Base-by-base conservation (phyloP, 1,140 invertebrate genomes). In the Mactra quadrangularis region DNA sequence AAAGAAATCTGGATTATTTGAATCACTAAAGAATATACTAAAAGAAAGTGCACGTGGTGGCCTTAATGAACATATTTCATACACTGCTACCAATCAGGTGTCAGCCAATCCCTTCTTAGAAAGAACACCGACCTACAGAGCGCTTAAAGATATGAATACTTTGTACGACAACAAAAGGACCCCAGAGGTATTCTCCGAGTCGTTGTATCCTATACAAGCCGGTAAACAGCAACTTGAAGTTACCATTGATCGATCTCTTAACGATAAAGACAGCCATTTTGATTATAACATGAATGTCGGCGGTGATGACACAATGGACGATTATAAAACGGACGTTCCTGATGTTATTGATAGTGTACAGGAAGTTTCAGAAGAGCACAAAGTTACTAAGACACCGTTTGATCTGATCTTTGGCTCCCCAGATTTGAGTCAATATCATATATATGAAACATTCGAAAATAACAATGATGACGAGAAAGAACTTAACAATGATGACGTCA, bases 191-290 rank as follows among this genome's bases (percentile, higher is more conserved):
- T 68, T 68, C 22, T 50, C 64, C 22, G 64, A 68, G 22, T 47
- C 3, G 2, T 41, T 52, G 11, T 52, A 68, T 33, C 64, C 64
- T 29, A 47, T 68, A 6, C 64, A 68, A 25, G 35, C 41, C 19
- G 64, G 64, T 31, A 68, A 68, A 33, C 64, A 68, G 31, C 35
- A 52, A 41, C 17, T 50, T 47, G 64, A 68, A 25, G 64, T 25
- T 13, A 52, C 64, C 4, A 11, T 68, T 1, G 64, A 68, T 33
- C 1, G 33, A 29, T 47, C 64, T 29, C 25, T 68, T 6, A 25
- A 68, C 29, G 27, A 29, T 15, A 33, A 68, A 27, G 22, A 47
- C 1, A 22, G 47, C 2, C 3, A 29, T 41, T 68, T 31, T 29
- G 64, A 31, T 31, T 47, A 68, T 31, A 15, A 29, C 1, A 31